Base-by-base conservation (phyloP, 2,888 invertebrate genomes). In the Drosophila cracens region DNA sequence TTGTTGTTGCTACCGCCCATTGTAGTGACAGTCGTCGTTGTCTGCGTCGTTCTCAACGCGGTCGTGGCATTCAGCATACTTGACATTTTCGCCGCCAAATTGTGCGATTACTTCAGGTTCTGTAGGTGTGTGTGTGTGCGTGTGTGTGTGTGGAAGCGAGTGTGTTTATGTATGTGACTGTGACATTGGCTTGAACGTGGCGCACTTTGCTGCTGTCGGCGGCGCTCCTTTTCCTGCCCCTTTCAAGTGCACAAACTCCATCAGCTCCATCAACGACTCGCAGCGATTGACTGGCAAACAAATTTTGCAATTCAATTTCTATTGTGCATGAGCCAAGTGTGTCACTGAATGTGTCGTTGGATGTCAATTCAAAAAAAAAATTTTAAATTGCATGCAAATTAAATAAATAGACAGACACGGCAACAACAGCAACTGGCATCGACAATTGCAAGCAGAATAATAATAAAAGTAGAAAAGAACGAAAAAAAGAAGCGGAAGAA, bases 41-140 rank as follows among this genome's bases (percentile, higher is more conserved):
- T 33, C 61, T 53, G 1, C 43, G 38, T 31, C 40, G 58, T 49
- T 57, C 51, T 57, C 60, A 68, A 43, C 69, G 71, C 61, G 69
- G 69, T 74, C 57, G 79, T 67, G 66, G 76, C 71, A 74, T 70
- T 65, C 80, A 73, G 78, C 74, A 84, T 84, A 87, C 87, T 87
- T 87, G 87, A 87, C 87, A 90, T 90, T 83, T 90, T 90, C 87
- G 80, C 87, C 87, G 90, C 89, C 90, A 90, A 90, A 87, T 88
- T 90, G 87, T 88, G 82, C 89, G 82, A 90, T 86, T 90, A 60
- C 89, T 86, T 73, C 61, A 72, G 79, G 66, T 63, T 25, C 46
- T 51, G 59, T 49, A 49, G 27, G 49, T 49, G 27, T 49, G 27
- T 27, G 49, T n/a, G 27, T 25, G 53, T 25, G 54, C 11, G 18